Conservation (phyloP, 1,140 invertebrate species). For the Heliconius congener region DNA sequence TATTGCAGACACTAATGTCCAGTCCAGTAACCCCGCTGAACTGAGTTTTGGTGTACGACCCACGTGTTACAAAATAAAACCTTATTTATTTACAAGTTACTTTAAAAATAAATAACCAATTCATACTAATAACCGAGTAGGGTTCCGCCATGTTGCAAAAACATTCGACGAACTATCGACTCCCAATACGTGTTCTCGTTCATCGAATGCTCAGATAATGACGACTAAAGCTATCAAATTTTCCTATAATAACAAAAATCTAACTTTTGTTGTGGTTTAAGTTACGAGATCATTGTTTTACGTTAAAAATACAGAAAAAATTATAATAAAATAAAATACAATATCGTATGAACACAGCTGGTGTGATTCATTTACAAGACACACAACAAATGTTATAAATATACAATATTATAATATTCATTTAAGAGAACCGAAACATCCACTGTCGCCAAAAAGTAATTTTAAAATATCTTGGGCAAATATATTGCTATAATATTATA, state of each 20-base stretch:
- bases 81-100: slow-evolving; percentile 67
- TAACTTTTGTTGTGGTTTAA: slow-evolving; percentile 56
- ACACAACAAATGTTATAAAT: slow-evolving; percentile 32
- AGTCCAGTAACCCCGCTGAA: slow-evolving; percentile 73
- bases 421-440: slow-evolving; percentile 16
- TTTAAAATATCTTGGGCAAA: background rate
- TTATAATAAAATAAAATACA: slow-evolving; percentile 43
- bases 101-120: slow-evolving; percentile 77
- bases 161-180: slow-evolving; percentile 26
- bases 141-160: slow-evolving; percentile 15
- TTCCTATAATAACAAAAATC: slow-evolving; percentile 47
- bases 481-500: background rate
- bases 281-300: slow-evolving; percentile 79
- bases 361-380: slow-evolving; percentile 61
- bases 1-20: slow-evolving; percentile 78
- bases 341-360: slow-evolving; percentile 73
- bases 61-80: slow-evolving; percentile 61
- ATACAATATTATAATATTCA: slow-evolving; percentile 18
- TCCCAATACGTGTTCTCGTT: background rate
- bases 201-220: slow-evolving; percentile 22
- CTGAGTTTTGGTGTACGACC: slow-evolving; percentile 68
- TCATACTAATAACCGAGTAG: slow-evolving; percentile 68
- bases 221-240: slow-evolving; percentile 27
- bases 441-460: background rate
- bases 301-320: slow-evolving; percentile 62